phyloP scores from a whole-genome alignment of 1,140 invertebrate species.

The Conus betulinus region DNA sequence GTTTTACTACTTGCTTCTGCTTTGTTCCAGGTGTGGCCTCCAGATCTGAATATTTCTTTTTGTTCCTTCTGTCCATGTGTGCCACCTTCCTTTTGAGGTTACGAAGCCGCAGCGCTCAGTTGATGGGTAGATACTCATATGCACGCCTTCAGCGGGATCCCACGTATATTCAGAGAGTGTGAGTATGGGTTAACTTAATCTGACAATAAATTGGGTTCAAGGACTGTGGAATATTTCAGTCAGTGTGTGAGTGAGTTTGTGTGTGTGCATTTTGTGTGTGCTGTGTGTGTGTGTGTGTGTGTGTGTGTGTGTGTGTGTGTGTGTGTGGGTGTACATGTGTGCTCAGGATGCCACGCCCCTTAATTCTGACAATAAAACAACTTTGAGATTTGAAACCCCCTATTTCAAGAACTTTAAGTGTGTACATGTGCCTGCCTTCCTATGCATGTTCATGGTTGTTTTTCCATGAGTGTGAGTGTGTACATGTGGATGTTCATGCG shows the following conservation, averaged over 20 bases:
- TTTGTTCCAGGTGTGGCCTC: constrained; percentile 58
- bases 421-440: too few relatives aligned
- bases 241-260: not conserved
- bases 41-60: constrained; percentile 64
- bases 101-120: constrained; percentile 34
- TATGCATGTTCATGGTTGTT: too few relatives aligned
- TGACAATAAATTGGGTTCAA: too few relatives aligned
- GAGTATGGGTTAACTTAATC: not conserved
- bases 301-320: not conserved
- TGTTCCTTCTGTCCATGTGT: constrained; percentile 60
- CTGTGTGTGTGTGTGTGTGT: not conserved
- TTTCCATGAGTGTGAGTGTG: too few relatives aligned
- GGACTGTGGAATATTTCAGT: too few relatives aligned
- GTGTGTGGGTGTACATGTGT: too few relatives aligned
- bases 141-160: constrained; percentile 25
- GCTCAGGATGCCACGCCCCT: too few relatives aligned
- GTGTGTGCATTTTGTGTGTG: not conserved
- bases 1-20: not conserved
- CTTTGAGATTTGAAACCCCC: too few relatives aligned
- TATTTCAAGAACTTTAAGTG: too few relatives aligned
- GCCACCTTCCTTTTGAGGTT: constrained; percentile 61
- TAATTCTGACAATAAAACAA: too few relatives aligned
- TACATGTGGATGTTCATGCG: too few relatives aligned
- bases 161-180: constrained; percentile 9
- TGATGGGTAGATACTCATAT: constrained; percentile 38